Conservation (phyloP, 2,113 vertebrate genomes). For the Gymnogyps californianus region DNA sequence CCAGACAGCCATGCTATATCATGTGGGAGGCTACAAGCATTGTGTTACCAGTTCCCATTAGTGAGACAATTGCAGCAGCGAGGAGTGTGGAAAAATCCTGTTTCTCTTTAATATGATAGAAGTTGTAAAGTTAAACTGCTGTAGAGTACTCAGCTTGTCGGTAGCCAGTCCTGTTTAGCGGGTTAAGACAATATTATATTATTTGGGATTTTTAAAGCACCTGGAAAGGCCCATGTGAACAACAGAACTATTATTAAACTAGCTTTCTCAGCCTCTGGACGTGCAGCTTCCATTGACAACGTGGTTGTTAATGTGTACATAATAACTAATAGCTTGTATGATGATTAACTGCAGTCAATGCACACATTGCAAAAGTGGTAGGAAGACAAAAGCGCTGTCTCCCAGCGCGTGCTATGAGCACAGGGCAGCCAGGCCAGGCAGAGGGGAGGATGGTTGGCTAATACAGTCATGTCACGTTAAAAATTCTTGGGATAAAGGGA, state of each 20-base stretch:
- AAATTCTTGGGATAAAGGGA: not conserved
- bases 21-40: not conserved
- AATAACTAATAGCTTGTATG: not conserved
- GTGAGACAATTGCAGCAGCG: not conserved
- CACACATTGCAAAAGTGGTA: slow-evolving; percentile 1
- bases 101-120: not conserved
- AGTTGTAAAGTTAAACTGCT: not conserved
- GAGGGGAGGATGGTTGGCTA: not conserved
- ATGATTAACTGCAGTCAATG: not conserved
- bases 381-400: not conserved
- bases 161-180: not conserved
- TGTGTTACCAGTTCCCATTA: not conserved
- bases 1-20: rapidly evolving
- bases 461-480: not conserved
- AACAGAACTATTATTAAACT: slow-evolving; percentile 10
- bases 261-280: not conserved
- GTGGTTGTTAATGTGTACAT: not conserved
- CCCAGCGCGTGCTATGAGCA: not conserved
- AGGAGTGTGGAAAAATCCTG: not conserved
- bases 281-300: not conserved
- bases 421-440: not conserved
- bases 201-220: not conserved
- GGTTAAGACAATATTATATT: not conserved
- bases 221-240: not conserved
- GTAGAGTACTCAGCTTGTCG: not conserved